phyloP scores from a whole-genome alignment of 2,797 vertebrate genomes.

The Loris lydekkerianus region DNA sequence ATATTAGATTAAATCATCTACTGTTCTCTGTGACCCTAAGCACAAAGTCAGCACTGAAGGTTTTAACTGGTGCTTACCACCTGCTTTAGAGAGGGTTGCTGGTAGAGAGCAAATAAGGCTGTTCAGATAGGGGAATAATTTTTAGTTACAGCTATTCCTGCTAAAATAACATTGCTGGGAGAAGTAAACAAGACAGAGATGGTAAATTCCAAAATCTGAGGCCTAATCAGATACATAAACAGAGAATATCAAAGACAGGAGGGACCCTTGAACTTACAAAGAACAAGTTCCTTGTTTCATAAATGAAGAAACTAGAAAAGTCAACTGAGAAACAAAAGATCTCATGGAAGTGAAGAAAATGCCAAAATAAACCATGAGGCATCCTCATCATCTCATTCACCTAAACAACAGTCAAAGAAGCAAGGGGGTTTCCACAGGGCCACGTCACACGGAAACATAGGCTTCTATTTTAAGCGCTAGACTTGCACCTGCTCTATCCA shows the following conservation, averaged over 20 bases:
- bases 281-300: not conserved
- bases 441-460: slow-evolving; percentile 63
- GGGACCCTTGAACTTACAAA: not conserved
- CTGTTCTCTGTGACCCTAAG: not conserved
- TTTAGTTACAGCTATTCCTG: not conserved
- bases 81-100: not conserved
- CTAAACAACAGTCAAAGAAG: slow-evolving; percentile 18
- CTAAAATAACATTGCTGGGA: not conserved
- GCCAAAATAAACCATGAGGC: not conserved
- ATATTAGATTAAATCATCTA: not conserved
- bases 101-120: not conserved
- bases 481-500: slow-evolving; percentile 77
- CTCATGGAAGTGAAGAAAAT: not conserved
- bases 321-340: not conserved
- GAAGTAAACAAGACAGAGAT: not conserved
- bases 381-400: slow-evolving; percentile 26
- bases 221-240: not conserved
- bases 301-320: slow-evolving; percentile 32
- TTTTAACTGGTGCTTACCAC: not conserved
- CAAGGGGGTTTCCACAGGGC: slow-evolving; percentile 69
- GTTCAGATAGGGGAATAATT: not conserved
- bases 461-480: slow-evolving; percentile 76
- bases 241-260: not conserved
- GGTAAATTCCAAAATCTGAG: not conserved
- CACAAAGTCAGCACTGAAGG: not conserved